A percentile compares a stretch with the other conserved stretches of the same genome.
Conservation (phyloP, 2,113 vertebrate species). For the Rhinopomastus cyanomelas region DNA sequence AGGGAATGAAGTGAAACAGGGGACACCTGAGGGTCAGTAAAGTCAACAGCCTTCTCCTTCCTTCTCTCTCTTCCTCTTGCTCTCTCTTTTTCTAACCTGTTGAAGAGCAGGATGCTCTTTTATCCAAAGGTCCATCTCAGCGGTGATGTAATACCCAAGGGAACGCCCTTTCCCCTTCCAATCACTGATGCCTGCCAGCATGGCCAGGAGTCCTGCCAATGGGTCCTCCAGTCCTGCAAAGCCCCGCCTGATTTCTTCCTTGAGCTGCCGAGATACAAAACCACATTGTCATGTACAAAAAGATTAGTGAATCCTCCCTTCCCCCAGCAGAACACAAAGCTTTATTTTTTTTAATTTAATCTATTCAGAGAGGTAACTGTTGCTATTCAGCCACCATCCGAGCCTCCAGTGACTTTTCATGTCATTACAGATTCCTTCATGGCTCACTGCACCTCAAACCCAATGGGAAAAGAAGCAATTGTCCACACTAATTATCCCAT, state of each 20-base stretch:
- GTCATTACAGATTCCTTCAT: constrained; percentile 68
- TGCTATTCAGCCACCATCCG: constrained; percentile 66
- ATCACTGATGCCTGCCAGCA: constrained; percentile 41
- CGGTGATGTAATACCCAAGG: constrained; percentile 40
- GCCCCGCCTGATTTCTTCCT: constrained; percentile 56
- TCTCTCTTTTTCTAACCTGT: constrained; percentile 61
- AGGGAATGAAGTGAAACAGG: background rate
- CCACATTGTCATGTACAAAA: constrained; percentile 39
- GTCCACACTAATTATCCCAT: constrained; percentile 68
- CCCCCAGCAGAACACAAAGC: constrained; percentile 25
- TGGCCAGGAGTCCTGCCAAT: constrained; percentile 42
- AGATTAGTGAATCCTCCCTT: constrained; percentile 42
- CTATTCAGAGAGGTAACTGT: constrained; percentile 74
- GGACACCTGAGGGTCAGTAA: background rate
- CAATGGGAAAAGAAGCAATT: constrained; percentile 66
- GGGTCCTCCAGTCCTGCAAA: constrained; percentile 59
- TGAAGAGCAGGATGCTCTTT: constrained; percentile 25
- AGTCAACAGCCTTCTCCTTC: background rate
- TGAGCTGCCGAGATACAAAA: constrained; percentile 68
- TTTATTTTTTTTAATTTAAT: constrained; percentile 60
- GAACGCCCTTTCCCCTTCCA: constrained; percentile 23
- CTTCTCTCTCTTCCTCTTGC: background rate
- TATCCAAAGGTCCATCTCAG: constrained; percentile 57
- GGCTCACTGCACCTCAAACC: constrained; percentile 58
- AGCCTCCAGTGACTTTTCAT: constrained; percentile 63